Evolutionary conservation across 2,797 vertebrate species (phyloP), one percentile per base, ranked within the genome.

Genomic region (Pitangus sulphuratus): DNA sequence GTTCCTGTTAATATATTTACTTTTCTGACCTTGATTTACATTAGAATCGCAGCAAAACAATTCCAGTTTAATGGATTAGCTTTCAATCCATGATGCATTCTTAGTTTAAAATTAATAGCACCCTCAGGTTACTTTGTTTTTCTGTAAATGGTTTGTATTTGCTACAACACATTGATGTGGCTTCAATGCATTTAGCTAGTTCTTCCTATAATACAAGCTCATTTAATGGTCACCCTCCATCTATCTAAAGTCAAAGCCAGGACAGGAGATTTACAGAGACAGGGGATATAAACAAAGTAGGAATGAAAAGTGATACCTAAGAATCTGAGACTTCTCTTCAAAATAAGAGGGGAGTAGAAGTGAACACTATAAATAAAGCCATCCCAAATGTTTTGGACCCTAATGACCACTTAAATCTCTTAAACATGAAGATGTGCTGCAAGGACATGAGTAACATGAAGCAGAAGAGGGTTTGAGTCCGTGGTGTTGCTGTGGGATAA

Each of bases 21-120:
- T 96, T 97, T 95, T 77, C 68, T 94, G 97, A 95, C 85, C 95
- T 87, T 95, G 85, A 97, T 90, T 95, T 96, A 94, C 78, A 76
- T 96, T 95, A 94, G 77, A 92, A 76, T 95, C 78, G 77, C 84
- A 97, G 87, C 53, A 83, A 94, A 97, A 77, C 76, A 80, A 95
- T 87, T 82, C 74, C 53, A 78, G 16, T 96, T 74, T 96, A 96
- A 96, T 96, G 81, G 83, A 96, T 91, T 95, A 96, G 65, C 76
- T 20, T 84, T 85, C 87, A 80, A 84, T 94, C 87, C 62, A 89
- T 58, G 88, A 82, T 60, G 58, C 28, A 71, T 64, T 94, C 66
- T 79, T 97, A 96, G 95, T 95, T 76, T 94, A 91, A 96, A 96
- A 95, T 97, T 96, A 97, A 96, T 93, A 91, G 91, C 80, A 95